Conservation (phyloP, 1,140 invertebrate genomes). For the Temnothorax longispinosus region DNA sequence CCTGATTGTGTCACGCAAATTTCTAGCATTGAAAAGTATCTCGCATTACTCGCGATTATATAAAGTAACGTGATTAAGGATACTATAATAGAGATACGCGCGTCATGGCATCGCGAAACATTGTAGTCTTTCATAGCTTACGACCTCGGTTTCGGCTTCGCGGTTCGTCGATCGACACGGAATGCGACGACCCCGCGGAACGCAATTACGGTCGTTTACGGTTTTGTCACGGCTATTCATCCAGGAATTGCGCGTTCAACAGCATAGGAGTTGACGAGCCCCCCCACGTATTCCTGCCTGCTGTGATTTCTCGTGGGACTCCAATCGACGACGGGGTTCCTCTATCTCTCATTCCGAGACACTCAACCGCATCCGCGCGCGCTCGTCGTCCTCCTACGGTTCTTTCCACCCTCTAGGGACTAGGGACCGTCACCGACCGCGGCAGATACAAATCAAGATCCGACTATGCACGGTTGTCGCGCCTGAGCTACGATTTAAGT, state of each 20-base stretch:
- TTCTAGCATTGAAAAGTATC: not conserved
- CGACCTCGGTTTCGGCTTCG: not conserved
- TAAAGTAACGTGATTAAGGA: not conserved
- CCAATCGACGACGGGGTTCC: constrained; percentile 68
- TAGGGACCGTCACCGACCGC: constrained; percentile 14
- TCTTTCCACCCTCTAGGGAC: constrained; percentile 18
- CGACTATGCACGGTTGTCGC: constrained; percentile 30
- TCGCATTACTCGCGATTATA: not conserved
- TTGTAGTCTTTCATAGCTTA: not conserved
- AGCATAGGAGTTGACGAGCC: constrained; percentile 70
- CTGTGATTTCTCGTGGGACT: constrained; percentile 78
- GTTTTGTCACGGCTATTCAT: constrained; percentile 75
- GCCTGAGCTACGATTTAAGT: constrained; percentile 38
- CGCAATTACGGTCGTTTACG: constrained; percentile 74
- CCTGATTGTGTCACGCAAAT: not conserved
- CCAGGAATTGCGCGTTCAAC: constrained; percentile 67
- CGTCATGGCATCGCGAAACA: not conserved
- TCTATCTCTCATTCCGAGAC: constrained; percentile 58
- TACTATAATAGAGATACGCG: not conserved
- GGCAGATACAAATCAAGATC: constrained; percentile 66
- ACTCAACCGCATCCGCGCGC: constrained; percentile 6
- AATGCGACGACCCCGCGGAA: constrained; percentile 41
- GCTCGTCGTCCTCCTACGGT: constrained; percentile 55
- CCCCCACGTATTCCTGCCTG: constrained; percentile 67
- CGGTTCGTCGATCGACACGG: constrained; percentile 4